These are phyloP conservation scores for Steinernema carpocapsae DNA, from an alignment of 2,888 invertebrate species.

Conservation along the genomic window DNA sequence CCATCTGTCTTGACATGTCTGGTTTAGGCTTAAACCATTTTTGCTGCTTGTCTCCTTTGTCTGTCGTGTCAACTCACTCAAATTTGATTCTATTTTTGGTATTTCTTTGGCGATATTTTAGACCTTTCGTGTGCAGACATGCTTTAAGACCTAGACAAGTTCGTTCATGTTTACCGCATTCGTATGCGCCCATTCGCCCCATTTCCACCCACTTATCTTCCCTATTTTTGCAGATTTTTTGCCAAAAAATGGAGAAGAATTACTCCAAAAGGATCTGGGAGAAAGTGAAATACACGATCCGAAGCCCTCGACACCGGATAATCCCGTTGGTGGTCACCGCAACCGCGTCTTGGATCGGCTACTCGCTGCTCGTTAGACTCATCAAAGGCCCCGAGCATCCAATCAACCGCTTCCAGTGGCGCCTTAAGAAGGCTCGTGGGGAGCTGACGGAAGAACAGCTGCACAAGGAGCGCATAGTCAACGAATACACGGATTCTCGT, in stretches of 20 bases:
- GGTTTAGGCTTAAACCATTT: too few species aligned
- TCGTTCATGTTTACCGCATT: too few species aligned
- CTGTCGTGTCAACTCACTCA: too few species aligned
- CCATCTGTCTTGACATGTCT: too few species aligned
- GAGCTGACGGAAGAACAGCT: constrained; percentile 27
- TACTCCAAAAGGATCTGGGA: constrained; percentile 27
- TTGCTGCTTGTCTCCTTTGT: too few species aligned
- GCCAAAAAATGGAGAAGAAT: not conserved
- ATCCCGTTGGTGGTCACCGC: constrained; percentile 7
- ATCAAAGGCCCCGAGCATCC: constrained; percentile 12
- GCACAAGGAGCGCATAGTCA: constrained; percentile 34
- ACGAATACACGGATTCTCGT: constrained; percentile 9
- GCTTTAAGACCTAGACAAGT: too few species aligned
- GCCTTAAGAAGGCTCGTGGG: constrained; percentile 31
- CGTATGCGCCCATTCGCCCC: too few species aligned
- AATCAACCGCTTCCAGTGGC: constrained; percentile 31
- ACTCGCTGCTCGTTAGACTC: not conserved
- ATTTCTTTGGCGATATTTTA: too few species aligned
- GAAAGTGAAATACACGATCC: constrained; percentile 13
- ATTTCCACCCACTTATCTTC: too few species aligned
- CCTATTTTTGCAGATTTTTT: not conserved
- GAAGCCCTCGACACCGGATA: constrained; percentile 1
- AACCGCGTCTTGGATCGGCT: not conserved
- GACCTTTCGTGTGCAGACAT: too few species aligned
- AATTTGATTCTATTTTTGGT: too few species aligned